Conservation (phyloP, 2,888 invertebrate genomes). For the Heliconius charithonia region DNA sequence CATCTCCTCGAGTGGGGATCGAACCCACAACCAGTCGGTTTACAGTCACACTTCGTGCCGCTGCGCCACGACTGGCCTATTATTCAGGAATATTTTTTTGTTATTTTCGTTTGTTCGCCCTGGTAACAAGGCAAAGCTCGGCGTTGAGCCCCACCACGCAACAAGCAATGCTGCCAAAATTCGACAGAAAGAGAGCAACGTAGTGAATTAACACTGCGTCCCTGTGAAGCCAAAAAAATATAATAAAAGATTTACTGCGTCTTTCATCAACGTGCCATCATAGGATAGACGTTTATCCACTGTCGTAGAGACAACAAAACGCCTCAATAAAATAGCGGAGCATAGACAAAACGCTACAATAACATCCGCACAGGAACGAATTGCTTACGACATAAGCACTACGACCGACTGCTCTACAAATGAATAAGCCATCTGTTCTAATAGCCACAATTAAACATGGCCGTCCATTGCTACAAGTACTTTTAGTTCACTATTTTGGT, state of each 20-base stretch:
- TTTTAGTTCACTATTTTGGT: conserved; percentile 67
- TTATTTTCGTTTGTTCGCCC: no score
- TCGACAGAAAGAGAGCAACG: no score
- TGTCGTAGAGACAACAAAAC: conserved; percentile 77
- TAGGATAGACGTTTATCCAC: conserved; percentile 65
- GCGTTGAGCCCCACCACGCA: no score
- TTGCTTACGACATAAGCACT: conserved; percentile 82
- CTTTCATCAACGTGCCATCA: conserved; percentile 36
- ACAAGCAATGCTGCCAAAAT: no score
- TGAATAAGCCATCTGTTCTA: conserved; percentile 84
- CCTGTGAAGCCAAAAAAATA: not conserved
- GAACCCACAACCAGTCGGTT: no score
- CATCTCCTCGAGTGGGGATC: no score
- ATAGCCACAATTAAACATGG: conserved; percentile 83
- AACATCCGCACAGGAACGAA: conserved; percentile 83
- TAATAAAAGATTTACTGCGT: not conserved
- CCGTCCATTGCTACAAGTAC: conserved; percentile 65
- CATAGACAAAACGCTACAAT: conserved; percentile 84
- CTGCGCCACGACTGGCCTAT: no score
- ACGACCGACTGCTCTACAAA: conserved; percentile 83
- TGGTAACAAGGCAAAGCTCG: no score
- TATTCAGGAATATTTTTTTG: no score
- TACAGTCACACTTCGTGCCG: no score
- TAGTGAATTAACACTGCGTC: no score
- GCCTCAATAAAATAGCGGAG: conserved; percentile 79